Evolutionary conservation across 2,797 vertebrate genomes (phyloP).

Genomic region (Apogon talboti): DNA sequence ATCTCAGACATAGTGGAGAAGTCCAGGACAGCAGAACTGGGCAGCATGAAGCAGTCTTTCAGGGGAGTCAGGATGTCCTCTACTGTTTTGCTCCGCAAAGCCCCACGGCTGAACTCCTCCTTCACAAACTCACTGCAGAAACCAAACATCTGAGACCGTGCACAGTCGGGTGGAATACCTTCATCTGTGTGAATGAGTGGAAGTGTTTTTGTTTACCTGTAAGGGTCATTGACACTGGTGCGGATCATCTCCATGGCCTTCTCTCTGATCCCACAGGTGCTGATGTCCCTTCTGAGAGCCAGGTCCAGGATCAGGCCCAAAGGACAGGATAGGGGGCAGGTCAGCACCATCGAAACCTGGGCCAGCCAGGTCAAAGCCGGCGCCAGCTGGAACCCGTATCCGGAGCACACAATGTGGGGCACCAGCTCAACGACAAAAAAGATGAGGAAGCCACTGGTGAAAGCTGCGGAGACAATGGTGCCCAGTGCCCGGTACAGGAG

Average conservation of each 20-base stretch:
- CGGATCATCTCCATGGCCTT: slow-evolving; percentile 87
- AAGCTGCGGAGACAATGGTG: slow-evolving; percentile 79
- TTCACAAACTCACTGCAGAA: slow-evolving; percentile 87
- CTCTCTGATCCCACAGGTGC: slow-evolving; percentile 84
- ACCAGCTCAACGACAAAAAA: slow-evolving; percentile 88
- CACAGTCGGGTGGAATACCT: neutral
- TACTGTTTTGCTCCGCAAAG: slow-evolving; percentile 89
- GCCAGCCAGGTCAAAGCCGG: slow-evolving; percentile 87
- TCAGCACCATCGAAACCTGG: slow-evolving; percentile 88
- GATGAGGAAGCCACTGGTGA: slow-evolving; percentile 84
- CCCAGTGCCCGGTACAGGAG: slow-evolving; percentile 84
- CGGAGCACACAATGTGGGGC: slow-evolving; percentile 88
- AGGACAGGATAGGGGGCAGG: slow-evolving; percentile 87
- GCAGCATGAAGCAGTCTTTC: slow-evolving; percentile 93
- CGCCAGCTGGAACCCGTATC: slow-evolving; percentile 88
- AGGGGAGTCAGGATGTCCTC: slow-evolving; percentile 92
- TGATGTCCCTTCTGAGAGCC: slow-evolving; percentile 83
- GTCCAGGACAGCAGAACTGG: slow-evolving; percentile 86
- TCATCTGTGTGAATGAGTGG: neutral
- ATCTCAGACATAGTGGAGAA: slow-evolving; percentile 92
- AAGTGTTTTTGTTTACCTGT: slow-evolving; percentile 68
- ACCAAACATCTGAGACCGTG: slow-evolving; percentile 5
- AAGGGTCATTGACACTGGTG: slow-evolving; percentile 87
- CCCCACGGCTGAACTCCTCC: slow-evolving; percentile 90
- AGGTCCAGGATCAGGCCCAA: slow-evolving; percentile 89